Base-by-base conservation (phyloP, 2,113 vertebrate species). In the Genyomyrus donnyi region DNA sequence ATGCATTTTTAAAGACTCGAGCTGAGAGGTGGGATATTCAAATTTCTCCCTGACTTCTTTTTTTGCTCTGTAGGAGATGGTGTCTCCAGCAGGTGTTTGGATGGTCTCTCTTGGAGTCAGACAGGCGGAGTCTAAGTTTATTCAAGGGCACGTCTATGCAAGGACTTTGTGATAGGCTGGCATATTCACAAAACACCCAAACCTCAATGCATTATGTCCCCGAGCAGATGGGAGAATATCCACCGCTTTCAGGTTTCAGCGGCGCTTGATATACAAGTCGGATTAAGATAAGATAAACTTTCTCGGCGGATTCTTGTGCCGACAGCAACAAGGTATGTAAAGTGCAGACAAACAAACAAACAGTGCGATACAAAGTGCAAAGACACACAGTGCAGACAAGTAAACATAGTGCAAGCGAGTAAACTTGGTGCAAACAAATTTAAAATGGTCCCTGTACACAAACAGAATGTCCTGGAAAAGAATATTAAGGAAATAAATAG, bases 1-100 rank as follows among this genome's bases (percentile, higher is more conserved):
- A 15, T 24, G 86, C n/a, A 53, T 87, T 39, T 87, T 87, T 87
- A 35, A 53, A 56, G n/a, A 87, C 66, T 74, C 70, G 17, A 74
- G 70, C 70, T 35, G 70, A 39, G 70, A 77, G 31, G 70, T 31
- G 27, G 70, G 56, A 88, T 70, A 88, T 88, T 88, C 87, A 88
- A 48, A 46, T 66, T 48, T 13, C 42, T 13, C 24, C 58, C 62
- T 66, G 39, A 42, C 39, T 66, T 42, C 58, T 45, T 49, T 42
- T 70, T 3, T 88, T 24, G 62, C 31, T 48, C 45, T 24, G 24
- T 45, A 88, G 42, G 5, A 17, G 70, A 35, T 31, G 11, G 13
- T 2, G 13, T 15, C 53, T 58, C 2, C 87, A 42, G 53, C 53
- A 58, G 56, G 53, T 66, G 87, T 39, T 88, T 56, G 19, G 42